phyloP scores from a whole-genome alignment of 2,113 vertebrate species.

The Turnix velox region DNA sequence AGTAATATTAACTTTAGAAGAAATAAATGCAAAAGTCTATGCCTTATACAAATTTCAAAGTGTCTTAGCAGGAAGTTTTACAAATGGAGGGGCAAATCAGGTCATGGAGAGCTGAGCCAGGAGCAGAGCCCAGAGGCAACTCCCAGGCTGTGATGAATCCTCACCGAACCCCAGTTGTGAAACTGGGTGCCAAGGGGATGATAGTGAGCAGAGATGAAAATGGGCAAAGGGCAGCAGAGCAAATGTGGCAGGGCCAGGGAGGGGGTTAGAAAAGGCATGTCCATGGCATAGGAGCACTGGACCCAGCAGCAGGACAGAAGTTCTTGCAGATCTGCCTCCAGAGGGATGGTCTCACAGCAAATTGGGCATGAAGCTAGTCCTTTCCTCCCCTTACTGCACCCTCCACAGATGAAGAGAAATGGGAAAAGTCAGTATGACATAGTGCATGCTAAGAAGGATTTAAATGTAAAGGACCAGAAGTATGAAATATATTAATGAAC shows the following conservation, averaged over 20 bases:
- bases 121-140: not conserved
- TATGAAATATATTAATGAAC: not conserved
- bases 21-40: not conserved
- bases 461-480: not conserved
- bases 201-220: not conserved
- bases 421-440: not conserved
- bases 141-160: accelerated
- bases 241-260: not conserved
- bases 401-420: not conserved
- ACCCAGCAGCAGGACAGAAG: not conserved
- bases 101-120: not conserved
- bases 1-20: not conserved
- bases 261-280: accelerated
- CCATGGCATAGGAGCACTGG: not conserved
- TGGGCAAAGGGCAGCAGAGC: not conserved
- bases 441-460: not conserved
- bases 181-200: not conserved
- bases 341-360: not conserved
- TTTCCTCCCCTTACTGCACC: not conserved
- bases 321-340: not conserved
- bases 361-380: accelerated
- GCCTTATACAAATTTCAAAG: not conserved
- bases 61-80: not conserved
- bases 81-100: not conserved
- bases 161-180: accelerated